Base-by-base conservation (phyloP, 1,140 invertebrate genomes). In the Drosophila sulfurigaster region DNA sequence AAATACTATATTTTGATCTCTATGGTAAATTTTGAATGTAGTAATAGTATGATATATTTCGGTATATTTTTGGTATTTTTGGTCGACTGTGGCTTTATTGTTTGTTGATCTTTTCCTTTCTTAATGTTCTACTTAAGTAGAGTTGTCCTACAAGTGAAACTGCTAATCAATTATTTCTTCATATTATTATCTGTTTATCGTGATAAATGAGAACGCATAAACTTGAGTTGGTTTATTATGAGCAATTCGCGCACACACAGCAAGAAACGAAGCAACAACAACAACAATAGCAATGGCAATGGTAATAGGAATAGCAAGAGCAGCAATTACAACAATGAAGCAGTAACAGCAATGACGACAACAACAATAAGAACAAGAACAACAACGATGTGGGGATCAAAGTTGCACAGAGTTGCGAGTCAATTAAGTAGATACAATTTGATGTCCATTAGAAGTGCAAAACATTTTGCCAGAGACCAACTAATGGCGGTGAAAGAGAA, bases 341-440 rank as follows among this genome's bases (percentile, higher is more conserved):
- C 51, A 35, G 32, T 13, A 35, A 54, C 28, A 13, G 25, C 25
- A 11, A 30, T 5, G 6, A 32, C 20, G 5, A 13, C 16, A 25
- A 51, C 48, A 51, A 54, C 30, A 13, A 35, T 30, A 13, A 35
- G 4, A 51, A 52, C 49, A 51, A n/a, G 10, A 30, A n/a, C 49
- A 51, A 30, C 49, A 28, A 51, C 1, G n/a, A 38, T 38, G 35
- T 7, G 41, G 41, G 35, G 16, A 41, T 57, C 35, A 57, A 57
- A 41, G 35, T 57, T 57, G 54, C 54, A 57, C n/a, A 57, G 30
- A 57, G 54, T 20, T 38, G 35, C 54, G 15, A 57, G 54, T 57
- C 54, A 57, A 57, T 57, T 57, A 57, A 41, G 30, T 32, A 32
- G 51, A 41, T 57, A 25, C 54, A 57, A 57, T 57, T 57, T 57